Conservation (phyloP, 2,888 invertebrate species). For the Hybos culiciformis region DNA sequence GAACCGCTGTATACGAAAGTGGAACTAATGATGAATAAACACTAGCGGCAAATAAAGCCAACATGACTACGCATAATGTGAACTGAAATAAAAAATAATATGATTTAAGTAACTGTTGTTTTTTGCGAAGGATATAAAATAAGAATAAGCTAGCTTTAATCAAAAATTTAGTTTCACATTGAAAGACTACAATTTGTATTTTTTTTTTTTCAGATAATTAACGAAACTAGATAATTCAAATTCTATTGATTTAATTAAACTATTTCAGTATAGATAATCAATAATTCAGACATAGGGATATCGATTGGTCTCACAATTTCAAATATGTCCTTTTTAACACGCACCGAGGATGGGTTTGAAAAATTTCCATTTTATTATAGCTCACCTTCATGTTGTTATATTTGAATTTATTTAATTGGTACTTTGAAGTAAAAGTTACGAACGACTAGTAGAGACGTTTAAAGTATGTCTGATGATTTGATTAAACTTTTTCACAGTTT, state of each 20-base stretch:
- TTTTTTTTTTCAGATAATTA: not conserved
- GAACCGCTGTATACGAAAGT: constrained; percentile 12
- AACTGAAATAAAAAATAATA: constrained; percentile 18
- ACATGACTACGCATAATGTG: constrained; percentile 25
- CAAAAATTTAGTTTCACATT: too few species aligned
- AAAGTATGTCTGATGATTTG: constrained; percentile 1
- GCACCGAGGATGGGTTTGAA: too few species aligned
- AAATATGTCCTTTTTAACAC: too few species aligned
- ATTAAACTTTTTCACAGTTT: not conserved
- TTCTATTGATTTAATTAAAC: not conserved
- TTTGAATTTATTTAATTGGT: not conserved
- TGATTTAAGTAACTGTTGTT: constrained; percentile 3
- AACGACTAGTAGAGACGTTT: not conserved
- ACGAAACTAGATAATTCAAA: not conserved
- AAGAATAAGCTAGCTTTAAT: too few species aligned
- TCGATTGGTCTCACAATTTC: too few species aligned
- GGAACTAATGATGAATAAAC: constrained; percentile 16
- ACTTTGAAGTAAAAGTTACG: too few species aligned
- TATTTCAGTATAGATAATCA: too few species aligned
- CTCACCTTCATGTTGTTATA: not conserved
- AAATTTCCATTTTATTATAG: not conserved
- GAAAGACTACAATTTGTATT: too few species aligned
- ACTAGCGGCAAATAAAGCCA: constrained; percentile 18
- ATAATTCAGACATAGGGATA: too few species aligned
- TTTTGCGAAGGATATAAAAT: too few species aligned